phyloP scores from a whole-genome alignment of 2,797 vertebrate genomes.

The Hippocampus kuda region DNA sequence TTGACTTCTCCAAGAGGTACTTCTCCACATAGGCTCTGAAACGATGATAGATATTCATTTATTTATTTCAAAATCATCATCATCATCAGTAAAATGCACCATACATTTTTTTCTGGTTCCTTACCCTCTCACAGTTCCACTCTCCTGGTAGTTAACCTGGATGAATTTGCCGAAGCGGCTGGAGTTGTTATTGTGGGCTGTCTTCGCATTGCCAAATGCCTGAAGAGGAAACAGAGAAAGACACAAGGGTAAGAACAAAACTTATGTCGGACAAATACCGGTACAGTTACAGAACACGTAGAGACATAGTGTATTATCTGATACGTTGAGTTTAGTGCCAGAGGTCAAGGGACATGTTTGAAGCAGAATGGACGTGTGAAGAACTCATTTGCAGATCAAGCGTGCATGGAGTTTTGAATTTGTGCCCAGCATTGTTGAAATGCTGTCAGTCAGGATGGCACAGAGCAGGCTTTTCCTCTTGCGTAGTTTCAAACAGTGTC shows the following conservation, averaged over 20 bases:
- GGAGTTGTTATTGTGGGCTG: constrained; percentile 98
- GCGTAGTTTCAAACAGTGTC: constrained; percentile 27
- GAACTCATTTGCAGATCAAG: constrained; percentile 26
- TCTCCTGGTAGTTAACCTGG: constrained; percentile 98
- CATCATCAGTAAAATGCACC: neutral
- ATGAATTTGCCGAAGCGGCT: constrained; percentile 99
- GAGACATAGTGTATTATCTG: neutral
- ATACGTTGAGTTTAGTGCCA: constrained; percentile 6
- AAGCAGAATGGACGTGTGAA: constrained; percentile 18
- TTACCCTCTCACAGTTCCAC: constrained; percentile 94
- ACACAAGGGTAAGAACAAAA: constrained; percentile 8
- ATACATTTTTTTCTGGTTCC: constrained; percentile 20
- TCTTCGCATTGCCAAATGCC: constrained; percentile 82
- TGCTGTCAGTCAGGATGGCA: constrained; percentile 11
- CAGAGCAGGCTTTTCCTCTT: constrained; percentile 27
- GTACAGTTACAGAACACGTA: neutral
- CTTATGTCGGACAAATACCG: neutral
- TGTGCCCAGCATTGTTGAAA: constrained; percentile 26
- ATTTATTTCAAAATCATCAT: neutral
- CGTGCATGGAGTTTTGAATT: constrained; percentile 6
- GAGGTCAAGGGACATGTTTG: neutral
- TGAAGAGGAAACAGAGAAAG: constrained; percentile 16
- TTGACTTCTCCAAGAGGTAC: constrained; percentile 94
- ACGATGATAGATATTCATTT: neutral
- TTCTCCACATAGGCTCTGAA: constrained; percentile 94